Evolutionary conservation across 1,140 invertebrate species (phyloP).

Genomic region (Drosophila obscura): DNA sequence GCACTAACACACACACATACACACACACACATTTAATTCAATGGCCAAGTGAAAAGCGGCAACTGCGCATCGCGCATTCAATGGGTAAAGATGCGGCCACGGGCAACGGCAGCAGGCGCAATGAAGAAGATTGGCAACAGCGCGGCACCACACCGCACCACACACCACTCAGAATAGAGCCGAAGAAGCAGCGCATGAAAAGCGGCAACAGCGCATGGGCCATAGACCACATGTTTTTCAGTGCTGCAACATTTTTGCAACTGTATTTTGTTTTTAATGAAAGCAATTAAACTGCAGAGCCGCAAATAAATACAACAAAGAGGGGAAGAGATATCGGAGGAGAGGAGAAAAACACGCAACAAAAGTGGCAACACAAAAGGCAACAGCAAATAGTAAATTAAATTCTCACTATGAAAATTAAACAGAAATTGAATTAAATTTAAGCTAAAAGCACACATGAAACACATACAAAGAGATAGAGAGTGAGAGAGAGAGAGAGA

Average conservation of each 20-base stretch:
- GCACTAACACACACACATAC: slow-evolving; percentile 13
- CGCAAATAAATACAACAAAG: slow-evolving; percentile 64
- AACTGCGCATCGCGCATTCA: too few species aligned
- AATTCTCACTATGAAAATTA: slow-evolving; percentile 73
- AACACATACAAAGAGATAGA: slow-evolving; percentile 12
- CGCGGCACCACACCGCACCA: slow-evolving; percentile 1
- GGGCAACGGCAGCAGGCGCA: slow-evolving; percentile 12
- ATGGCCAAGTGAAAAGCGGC: too few species aligned
- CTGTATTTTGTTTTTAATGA: slow-evolving; percentile 61
- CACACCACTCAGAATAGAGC: too few species aligned
- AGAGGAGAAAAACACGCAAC: slow-evolving; percentile 13
- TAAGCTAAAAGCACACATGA: slow-evolving; percentile 50
- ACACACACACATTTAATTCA: neutral
- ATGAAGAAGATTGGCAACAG: slow-evolving; percentile 51
- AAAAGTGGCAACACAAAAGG: slow-evolving; percentile 15
- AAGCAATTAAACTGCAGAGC: slow-evolving; percentile 74
- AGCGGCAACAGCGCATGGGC: neutral
- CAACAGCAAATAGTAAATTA: slow-evolving; percentile 67
- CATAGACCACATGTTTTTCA: neutral
- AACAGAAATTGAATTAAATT: slow-evolving; percentile 72
- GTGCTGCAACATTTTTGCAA: slow-evolving; percentile 42
- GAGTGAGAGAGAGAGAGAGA: slow-evolving; percentile 9
- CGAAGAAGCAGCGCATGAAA: neutral
- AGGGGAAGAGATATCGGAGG: neutral
- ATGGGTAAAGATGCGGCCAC: too few species aligned